Conservation (phyloP, 2,113 vertebrate genomes). For the Oxyura jamaicensis region DNA sequence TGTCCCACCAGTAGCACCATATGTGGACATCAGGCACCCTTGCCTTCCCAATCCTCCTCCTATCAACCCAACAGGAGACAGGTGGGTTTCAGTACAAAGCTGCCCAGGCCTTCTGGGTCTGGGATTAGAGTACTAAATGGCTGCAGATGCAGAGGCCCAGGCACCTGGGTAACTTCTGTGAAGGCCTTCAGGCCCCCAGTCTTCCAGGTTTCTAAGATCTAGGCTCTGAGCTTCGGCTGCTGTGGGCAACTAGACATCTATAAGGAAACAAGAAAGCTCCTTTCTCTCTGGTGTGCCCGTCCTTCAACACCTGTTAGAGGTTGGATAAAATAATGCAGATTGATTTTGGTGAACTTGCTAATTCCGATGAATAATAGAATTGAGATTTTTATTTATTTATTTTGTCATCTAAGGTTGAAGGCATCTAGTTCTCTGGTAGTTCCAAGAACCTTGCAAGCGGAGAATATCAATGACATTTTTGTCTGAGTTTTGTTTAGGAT, state of each 20-base stretch:
- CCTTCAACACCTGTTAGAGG: background rate
- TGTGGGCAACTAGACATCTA: background rate
- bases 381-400: background rate
- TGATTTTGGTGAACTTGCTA: background rate
- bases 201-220: background rate
- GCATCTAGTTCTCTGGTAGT: background rate
- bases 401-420: background rate
- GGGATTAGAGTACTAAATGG: background rate
- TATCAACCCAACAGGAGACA: background rate
- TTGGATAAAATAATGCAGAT: background rate
- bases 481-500: background rate
- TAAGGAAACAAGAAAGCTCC: background rate
- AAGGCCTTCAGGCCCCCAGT: fast-evolving
- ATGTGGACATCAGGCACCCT: background rate
- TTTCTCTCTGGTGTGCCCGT: background rate
- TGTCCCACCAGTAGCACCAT: background rate
- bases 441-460: background rate
- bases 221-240: background rate
- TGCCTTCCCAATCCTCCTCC: background rate
- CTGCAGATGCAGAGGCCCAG: background rate
- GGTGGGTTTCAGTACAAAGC: fast-evolving
- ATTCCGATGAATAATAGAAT: background rate
- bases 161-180: background rate
- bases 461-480: background rate
- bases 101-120: background rate